Evolutionary conservation across 2,888 invertebrate genomes (phyloP).

Genomic region (Cylloceria caligata): DNA sequence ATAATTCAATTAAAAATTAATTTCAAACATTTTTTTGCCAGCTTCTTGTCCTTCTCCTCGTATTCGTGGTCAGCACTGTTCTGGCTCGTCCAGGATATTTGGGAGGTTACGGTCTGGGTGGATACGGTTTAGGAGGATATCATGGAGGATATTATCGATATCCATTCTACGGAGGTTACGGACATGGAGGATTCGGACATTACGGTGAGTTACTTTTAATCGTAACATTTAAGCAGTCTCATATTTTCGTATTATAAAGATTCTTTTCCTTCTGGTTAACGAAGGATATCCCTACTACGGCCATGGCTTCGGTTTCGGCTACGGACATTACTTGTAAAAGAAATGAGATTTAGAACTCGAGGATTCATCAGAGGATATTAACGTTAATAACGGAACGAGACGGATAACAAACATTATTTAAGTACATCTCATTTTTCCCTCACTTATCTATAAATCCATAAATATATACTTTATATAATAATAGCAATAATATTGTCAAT

Average conservation of each 20-base stretch:
- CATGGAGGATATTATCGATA: constrained; percentile 66
- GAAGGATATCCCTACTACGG: constrained; percentile 71
- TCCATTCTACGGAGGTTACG: constrained; percentile 62
- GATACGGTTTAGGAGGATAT: constrained; percentile 71
- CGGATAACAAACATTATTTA: constrained; percentile 47
- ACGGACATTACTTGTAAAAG: constrained; percentile 69
- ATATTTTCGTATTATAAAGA: constrained; percentile 34
- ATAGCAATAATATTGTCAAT: constrained; percentile 49
- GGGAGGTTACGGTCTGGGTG: constrained; percentile 73
- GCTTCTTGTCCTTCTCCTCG: constrained; percentile 76
- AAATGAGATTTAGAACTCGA: constrained; percentile 3
- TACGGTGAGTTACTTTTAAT: constrained; percentile 56
- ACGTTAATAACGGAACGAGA: constrained; percentile 23
- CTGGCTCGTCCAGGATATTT: constrained; percentile 79
- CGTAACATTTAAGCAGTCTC: not conserved
- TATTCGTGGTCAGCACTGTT: constrained; percentile 72
- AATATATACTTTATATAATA: constrained; percentile 51
- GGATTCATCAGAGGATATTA: constrained; percentile 50
- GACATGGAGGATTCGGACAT: constrained; percentile 55
- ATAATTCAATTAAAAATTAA: too few relatives aligned
- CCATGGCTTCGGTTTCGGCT: constrained; percentile 75
- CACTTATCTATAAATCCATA: constrained; percentile 40
- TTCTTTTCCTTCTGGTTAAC: not conserved
- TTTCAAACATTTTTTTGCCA: constrained; percentile 47
- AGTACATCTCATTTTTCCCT: constrained; percentile 45